These are phyloP conservation scores for Hylyphantes graminicola DNA, from an alignment of 1,140 invertebrate species.

Conservation along the genomic window DNA sequence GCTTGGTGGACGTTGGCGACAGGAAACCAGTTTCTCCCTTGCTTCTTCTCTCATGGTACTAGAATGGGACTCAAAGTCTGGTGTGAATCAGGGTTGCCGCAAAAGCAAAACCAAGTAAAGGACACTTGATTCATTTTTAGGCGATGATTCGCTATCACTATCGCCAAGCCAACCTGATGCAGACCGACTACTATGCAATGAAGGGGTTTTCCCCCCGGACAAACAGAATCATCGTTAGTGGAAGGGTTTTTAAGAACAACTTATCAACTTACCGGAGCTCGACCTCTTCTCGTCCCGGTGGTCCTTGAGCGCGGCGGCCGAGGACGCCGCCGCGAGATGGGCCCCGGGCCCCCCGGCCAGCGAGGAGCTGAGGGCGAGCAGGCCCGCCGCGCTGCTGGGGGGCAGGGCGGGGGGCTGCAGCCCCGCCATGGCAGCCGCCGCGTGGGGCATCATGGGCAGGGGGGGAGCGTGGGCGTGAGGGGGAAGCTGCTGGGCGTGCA, in stretches of 20 bases:
- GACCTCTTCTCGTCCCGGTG: slow-evolving; percentile 62
- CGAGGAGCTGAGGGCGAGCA: slow-evolving; percentile 66
- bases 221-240: neutral
- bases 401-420: slow-evolving; percentile 62
- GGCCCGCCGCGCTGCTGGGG: slow-evolving; percentile 65
- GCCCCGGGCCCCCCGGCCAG: slow-evolving; percentile 58
- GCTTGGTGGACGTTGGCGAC: too few relatives aligned
- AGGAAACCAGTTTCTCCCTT: too few relatives aligned
- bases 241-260: neutral
- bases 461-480: slow-evolving; percentile 78
- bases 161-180: too few relatives aligned
- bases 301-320: slow-evolving; percentile 60
- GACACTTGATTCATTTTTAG: too few relatives aligned
- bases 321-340: slow-evolving; percentile 57
- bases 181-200: too few relatives aligned
- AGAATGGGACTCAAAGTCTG: too few relatives aligned
- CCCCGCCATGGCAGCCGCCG: slow-evolving; percentile 64
- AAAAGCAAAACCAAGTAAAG: too few relatives aligned
- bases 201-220: too few relatives aligned
- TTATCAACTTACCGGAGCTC: slow-evolving; percentile 48
- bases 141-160: too few relatives aligned
- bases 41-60: too few relatives aligned
- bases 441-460: slow-evolving; percentile 77
- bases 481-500: slow-evolving; percentile 83
- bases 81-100: too few relatives aligned